Conservation (phyloP, 2,113 vertebrate species). For the Clarias batrachus region DNA sequence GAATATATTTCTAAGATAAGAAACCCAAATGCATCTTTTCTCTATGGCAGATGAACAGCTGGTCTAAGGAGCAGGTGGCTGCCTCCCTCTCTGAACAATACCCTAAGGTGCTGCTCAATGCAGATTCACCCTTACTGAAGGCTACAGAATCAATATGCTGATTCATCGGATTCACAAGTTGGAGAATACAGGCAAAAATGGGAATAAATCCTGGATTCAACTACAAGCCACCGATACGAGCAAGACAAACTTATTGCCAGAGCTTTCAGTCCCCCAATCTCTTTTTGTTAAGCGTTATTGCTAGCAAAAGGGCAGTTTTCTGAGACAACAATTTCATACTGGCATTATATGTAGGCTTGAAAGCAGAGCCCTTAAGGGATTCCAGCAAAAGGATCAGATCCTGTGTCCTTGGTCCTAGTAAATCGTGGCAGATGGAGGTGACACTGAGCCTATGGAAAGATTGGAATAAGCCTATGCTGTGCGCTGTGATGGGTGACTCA, state of each 20-base stretch:
- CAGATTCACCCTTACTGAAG: neutral
- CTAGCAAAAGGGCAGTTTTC: neutral
- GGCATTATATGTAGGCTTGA: neutral
- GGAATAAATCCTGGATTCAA: neutral
- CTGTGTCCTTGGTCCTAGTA: neutral
- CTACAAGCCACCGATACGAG: neutral
- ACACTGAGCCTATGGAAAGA: neutral
- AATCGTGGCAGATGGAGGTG: neutral
- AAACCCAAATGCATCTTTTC: neutral
- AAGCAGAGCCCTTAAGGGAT: neutral
- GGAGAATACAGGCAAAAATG: neutral
- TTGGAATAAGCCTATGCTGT: neutral
- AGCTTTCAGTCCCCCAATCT: neutral
- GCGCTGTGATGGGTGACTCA: neutral
- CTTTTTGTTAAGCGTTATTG: neutral
- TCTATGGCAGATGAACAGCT: neutral
- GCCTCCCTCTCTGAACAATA: neutral
- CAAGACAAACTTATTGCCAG: neutral
- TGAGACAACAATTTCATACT: neutral
- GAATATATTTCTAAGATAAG: neutral
- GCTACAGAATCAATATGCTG: neutral
- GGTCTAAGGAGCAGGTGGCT: neutral
- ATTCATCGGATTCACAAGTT: neutral
- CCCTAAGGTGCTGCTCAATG: neutral
- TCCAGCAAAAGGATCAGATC: neutral